Evolutionary conservation across 1,140 invertebrate genomes (phyloP).

Genomic region (Kradibia gibbosae): DNA sequence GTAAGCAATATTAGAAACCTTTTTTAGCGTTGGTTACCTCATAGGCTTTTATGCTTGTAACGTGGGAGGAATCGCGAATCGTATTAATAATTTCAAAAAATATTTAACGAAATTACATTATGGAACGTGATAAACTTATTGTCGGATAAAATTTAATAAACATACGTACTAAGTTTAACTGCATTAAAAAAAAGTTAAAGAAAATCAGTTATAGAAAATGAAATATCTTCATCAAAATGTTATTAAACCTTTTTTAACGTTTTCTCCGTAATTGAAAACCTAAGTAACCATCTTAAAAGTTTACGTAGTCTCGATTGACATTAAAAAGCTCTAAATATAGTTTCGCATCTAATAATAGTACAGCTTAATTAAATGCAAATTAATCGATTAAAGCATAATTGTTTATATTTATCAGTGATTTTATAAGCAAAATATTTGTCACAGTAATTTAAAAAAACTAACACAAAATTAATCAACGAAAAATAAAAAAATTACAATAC

Average conservation of each 20-base stretch:
- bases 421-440: too few species aligned
- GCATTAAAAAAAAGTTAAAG: neutral
- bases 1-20: too few species aligned
- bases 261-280: constrained; percentile 18
- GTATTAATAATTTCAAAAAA: neutral
- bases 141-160: neutral
- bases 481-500: too few species aligned
- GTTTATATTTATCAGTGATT: too few species aligned
- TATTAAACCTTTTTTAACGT: neutral
- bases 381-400: too few species aligned
- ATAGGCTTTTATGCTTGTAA: too few species aligned
- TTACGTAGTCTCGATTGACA: neutral
- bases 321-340: neutral
- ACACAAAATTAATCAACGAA: too few species aligned
- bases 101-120: neutral
- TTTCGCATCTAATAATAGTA: neutral
- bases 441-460: too few species aligned
- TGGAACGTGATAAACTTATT: neutral
- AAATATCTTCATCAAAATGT: constrained; percentile 3
- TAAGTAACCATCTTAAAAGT: constrained; percentile 19
- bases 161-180: neutral
- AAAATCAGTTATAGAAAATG: neutral
- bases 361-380: neutral
- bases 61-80: too few species aligned
- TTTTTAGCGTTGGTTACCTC: too few species aligned